phyloP scores from a whole-genome alignment of 2,113 vertebrate species.

The Mustelus asterias region DNA sequence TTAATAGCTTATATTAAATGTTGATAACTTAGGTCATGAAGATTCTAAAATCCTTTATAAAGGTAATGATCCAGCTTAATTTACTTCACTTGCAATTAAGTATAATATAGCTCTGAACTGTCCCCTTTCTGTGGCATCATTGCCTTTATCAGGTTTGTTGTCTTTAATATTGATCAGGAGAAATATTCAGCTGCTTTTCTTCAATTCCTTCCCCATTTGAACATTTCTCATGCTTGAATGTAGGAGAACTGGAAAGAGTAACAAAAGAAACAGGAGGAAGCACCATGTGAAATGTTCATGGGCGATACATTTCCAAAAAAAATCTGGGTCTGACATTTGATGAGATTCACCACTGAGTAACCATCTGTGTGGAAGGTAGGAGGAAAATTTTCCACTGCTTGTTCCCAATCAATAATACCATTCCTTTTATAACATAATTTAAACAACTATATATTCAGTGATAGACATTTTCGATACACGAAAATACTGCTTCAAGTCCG shows the following conservation, averaged over 20 bases:
- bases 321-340: not conserved
- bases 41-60: not conserved
- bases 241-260: not conserved
- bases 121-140: not conserved
- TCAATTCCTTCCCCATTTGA: not conserved
- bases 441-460: not conserved
- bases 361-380: not conserved
- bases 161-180: not conserved
- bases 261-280: not conserved
- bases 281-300: not conserved
- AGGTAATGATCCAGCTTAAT: not conserved
- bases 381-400: not conserved
- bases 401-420: slow-evolving; percentile 2
- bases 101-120: too few species aligned
- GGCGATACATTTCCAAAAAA: not conserved
- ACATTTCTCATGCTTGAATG: not conserved
- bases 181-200: not conserved
- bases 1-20: not conserved
- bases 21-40: not conserved
- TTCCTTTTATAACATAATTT: not conserved
- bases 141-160: not conserved
- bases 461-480: not conserved
- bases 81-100: not conserved
- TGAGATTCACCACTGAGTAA: not conserved
- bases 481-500: not conserved